A percentile compares a stretch with the other conserved stretches of the same genome.
These are phyloP conservation scores for Phainopepla nitens DNA, from an alignment of 2,113 vertebrate genomes.

Conservation along the genomic window DNA sequence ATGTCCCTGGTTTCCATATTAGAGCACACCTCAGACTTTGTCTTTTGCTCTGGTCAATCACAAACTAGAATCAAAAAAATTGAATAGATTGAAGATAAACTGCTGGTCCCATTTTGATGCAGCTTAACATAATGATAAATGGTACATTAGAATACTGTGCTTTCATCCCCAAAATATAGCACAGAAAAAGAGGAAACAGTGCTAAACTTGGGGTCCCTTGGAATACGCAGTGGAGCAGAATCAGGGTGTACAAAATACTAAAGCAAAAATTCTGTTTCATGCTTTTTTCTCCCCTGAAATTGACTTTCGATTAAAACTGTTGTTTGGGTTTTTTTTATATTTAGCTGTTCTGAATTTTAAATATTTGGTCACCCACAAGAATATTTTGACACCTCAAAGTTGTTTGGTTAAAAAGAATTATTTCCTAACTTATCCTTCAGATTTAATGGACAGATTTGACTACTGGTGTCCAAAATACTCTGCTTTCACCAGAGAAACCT, in stretches of 20 bases:
- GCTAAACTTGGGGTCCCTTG: fast-evolving
- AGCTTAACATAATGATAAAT: neutral
- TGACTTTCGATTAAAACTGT: neutral
- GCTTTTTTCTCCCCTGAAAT: fast-evolving
- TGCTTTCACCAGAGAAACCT: neutral
- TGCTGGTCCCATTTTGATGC: neutral
- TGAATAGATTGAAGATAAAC: neutral
- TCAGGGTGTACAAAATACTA: neutral
- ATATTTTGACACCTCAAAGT: neutral
- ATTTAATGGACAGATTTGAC: neutral
- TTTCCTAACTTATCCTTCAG: neutral
- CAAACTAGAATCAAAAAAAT: neutral
- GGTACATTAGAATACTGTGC: neutral
- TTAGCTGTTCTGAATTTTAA: neutral
- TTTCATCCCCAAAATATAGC: neutral
- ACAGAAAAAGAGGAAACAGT: neutral
- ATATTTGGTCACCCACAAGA: neutral
- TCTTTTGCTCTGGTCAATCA: neutral
- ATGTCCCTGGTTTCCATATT: neutral
- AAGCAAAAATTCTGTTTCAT: neutral
- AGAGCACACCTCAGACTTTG: neutral
- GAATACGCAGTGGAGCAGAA: neutral
- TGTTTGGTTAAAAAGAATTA: neutral
- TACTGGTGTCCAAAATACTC: neutral
- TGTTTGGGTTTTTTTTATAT: neutral